Base-by-base conservation (phyloP, 2,113 vertebrate species). In the Salvelinus sp. region DNA sequence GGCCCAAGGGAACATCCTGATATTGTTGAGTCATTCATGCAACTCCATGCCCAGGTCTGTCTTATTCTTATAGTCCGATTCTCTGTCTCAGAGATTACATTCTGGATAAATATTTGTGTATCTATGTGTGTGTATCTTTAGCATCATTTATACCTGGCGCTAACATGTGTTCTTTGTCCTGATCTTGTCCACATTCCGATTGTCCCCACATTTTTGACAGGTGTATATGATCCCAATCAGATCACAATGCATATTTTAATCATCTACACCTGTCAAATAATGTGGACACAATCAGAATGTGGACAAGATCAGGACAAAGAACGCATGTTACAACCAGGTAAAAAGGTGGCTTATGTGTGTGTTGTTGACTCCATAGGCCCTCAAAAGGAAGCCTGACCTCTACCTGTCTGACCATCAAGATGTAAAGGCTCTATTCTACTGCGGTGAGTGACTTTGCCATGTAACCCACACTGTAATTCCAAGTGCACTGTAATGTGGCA, bases 1-100 rank as follows among this genome's bases (percentile, higher is more conserved):
- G 98, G 95, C 90, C 95, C 95, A 85, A 96, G 97, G 92, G 95
- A 99, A 93, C 96, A 98, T 94, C 98, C 98, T 88, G 98, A 99
- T 93, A 95, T 99, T 92, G 97, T 96, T 89, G 98, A 98, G 93
- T 98, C 98, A 81, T 99, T 99, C 92, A 97, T 99, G 98, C 94
- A 96, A 93, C 96, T 99, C 93, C 97, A 98, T 83, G 93, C 96
- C 93, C 97, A 99, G 96, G 98, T 98, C 88, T 91, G 94, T 94
- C 60, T 38, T 92, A 13, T 47, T 28, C 1, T 2, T 47, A 14
- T 47, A 20, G 33, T 69, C 12, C 16, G 89, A 92, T 92, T 44
- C 38, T 44, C 38, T 44, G 38, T 44, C 38, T 2, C 38, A 10
- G 93, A 93, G 93, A 95, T 4, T 5, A 47, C 6, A 30, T 23